phyloP scores from a whole-genome alignment of 2,888 invertebrate genomes.

The Yponomeuta sedellus region DNA sequence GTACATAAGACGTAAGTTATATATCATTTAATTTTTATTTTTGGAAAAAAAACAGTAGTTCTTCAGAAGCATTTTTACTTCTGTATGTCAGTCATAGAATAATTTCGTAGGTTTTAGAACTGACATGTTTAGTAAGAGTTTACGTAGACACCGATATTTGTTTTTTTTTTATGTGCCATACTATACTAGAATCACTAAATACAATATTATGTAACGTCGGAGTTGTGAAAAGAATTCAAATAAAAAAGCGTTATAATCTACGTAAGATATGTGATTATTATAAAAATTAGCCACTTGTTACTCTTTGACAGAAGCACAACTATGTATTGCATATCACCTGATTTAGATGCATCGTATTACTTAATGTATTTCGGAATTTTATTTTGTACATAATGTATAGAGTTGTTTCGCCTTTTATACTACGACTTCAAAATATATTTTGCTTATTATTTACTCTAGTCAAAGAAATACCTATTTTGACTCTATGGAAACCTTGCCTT shows the following conservation, averaged over 20 bases:
- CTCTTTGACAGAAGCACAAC: slow-evolving; percentile 59
- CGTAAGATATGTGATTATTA: slow-evolving; percentile 71
- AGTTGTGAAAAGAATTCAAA: slow-evolving; percentile 71
- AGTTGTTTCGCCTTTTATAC: slow-evolving; percentile 43
- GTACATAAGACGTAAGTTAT: slow-evolving; percentile 7
- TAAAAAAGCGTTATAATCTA: slow-evolving; percentile 60
- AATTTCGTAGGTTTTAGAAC: not conserved
- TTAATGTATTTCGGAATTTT: slow-evolving; percentile 21
- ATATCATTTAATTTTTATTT: slow-evolving; percentile 5
- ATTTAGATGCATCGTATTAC: slow-evolving; percentile 15
- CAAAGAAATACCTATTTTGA: slow-evolving; percentile 3
- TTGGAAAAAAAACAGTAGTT: not conserved
- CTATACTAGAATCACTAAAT: slow-evolving; percentile 37
- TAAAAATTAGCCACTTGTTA: slow-evolving; percentile 65
- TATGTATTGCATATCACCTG: slow-evolving; percentile 65
- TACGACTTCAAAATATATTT: slow-evolving; percentile 27
- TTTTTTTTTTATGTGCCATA: slow-evolving; percentile 65
- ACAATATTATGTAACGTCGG: slow-evolving; percentile 51
- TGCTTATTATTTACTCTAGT: slow-evolving; percentile 11
- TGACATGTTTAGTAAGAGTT: slow-evolving; percentile 28
- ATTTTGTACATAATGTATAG: slow-evolving; percentile 40
- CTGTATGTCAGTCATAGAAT: not conserved
- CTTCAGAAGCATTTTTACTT: not conserved
- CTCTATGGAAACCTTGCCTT: not conserved
- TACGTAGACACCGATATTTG: slow-evolving; percentile 32